Evolutionary conservation across 2,797 vertebrate species (phyloP), one percentile per base, ranked within the genome.

Genomic region (Megaceryle alcyon): DNA sequence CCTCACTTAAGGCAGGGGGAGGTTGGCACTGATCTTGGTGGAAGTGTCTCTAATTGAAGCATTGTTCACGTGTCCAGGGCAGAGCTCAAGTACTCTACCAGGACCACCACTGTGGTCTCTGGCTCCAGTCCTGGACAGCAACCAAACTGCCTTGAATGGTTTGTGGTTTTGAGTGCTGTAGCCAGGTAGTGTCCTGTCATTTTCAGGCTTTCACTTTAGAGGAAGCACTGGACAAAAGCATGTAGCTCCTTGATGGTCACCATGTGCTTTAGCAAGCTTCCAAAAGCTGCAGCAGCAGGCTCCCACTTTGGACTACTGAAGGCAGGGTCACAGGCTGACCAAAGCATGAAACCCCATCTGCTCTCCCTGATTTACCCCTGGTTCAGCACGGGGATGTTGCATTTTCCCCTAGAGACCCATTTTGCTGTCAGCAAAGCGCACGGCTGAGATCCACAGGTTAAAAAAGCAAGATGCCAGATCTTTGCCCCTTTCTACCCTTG

Each of bases 181-280:
- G 72, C 31, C n/a, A 29, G 22, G 10, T 73, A n/a, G 33, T 63
- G 46, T 88, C 59, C 66, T 65, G 22, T 64, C 20, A 31, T 82
- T 87, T 88, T 60, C 20, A 66, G n/a, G n/a, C 37, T 73, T 85
- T 65, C 5, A 2, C 26, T 61, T 79, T 39, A 54, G 65, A 57
- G 44, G 17, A 78, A 53, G 18, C 53, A 20, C 73, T 69, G 49
- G 44, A 70, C 59, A 71, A 86, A 84, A 60, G 31, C 33, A 33
- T 0, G 0, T 43, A n/a, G 20, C 26, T 88, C 25, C 46, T 68
- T 69, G 59, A 28, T 11, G 20, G 44, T 20, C 1, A 0, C 26
- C 18, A 5, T 48, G 66, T 33, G 11, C 19, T 37, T 56, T 49
- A 68, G 49, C 16, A 78, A 78, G 61, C 29, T 37, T 29, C 26